Base-by-base conservation (phyloP, 1,140 invertebrate genomes). In the Chlorops oryzae region DNA sequence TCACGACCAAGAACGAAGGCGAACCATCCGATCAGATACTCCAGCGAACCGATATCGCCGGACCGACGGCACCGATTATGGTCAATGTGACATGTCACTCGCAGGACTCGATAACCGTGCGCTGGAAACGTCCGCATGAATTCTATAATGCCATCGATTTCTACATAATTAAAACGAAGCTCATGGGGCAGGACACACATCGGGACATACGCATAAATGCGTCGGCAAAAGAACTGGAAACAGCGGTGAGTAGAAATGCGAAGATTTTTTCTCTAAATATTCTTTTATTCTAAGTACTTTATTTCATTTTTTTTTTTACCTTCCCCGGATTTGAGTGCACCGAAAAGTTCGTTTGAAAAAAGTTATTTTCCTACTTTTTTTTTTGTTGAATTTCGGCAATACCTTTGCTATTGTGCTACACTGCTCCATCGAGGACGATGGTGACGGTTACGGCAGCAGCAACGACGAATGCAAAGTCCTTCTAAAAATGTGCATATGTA, bases 51-150 rank as follows among this genome's bases (percentile, higher is more conserved):
- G 90, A 94, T 73, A 85, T 93, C 25, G 78, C 77, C 40, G 87
- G 86, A 3, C 90, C 91, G 6, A 84, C 81, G 54, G 77, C 88
- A 3, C 90, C 91, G 1, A 70, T 78, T 51, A 85, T 93, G 62
- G 70, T 87, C 15, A 92, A 92, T 71, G 70, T 92, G 15, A 88
- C 87, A 10, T 94, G 91, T 67, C 81, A 88, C 57, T 74, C 79
- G 25, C 76, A 84, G 53, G 85, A 88, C 55, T 81, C 85, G 13
- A 77, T 92, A 10, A 87, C 81, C 63, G 73, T 93, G 20, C 84
- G 89, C 56, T 93, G 90, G 90, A 79, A 83, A 42, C 77, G 85
- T 56, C 89, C 89, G 2, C 72, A 77, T 22, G 77, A 78, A 51
- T 88, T 81, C 65, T 84, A 83, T 71, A 84, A 85, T 61, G 80